Percentiles rank a stretch among this genome's conserved stretches.
These are phyloP conservation scores for roundworm (Caenorhabditis elegans) DNA, from an alignment of 1,140 invertebrate species.

Conservation along the genomic window WBcel235 BX284605.5:17777001-17777500, in stretches of 20 bases:
- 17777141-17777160: neutral
- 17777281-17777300: too few relatives aligned
- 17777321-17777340: neutral
- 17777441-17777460: too few relatives aligned
- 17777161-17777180: constrained; percentile 39
- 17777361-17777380: too few relatives aligned
- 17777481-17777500: too few relatives aligned
- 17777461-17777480: too few relatives aligned
- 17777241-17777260: neutral
- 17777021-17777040: constrained; percentile 8
- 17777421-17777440: too few relatives aligned
- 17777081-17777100: constrained; percentile 38
- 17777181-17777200: constrained; percentile 43
- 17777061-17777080: constrained; percentile 38
- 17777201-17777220: constrained; percentile 1
- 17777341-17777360: too few relatives aligned
- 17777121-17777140: constrained; percentile 4
- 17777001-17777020: neutral
- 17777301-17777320: neutral
- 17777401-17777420: too few relatives aligned
- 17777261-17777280: too few relatives aligned
- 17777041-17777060: constrained; percentile 34
- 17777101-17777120: constrained; percentile 35
- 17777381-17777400: too few relatives aligned
- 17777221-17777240: too few relatives aligned